These are phyloP conservation scores for Oreocharis arfaki DNA, from an alignment of 2,113 vertebrate genomes.

Conservation along the genomic window DNA sequence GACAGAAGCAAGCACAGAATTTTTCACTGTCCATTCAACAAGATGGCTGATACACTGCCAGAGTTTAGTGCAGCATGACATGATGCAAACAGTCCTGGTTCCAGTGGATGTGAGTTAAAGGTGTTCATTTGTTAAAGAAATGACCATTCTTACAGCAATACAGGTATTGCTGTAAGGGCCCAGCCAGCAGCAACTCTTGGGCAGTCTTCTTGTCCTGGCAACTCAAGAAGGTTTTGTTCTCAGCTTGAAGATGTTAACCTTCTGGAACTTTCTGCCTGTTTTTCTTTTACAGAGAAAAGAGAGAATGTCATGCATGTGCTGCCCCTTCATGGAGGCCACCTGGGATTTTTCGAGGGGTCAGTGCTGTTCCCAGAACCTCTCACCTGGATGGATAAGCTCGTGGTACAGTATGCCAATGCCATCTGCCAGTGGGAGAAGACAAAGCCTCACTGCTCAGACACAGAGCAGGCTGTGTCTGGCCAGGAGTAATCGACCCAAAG, in stretches of 20 bases:
- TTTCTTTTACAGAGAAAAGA: conserved; percentile 81
- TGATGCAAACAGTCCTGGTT: background rate
- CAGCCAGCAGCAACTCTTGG: background rate
- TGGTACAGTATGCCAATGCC: conserved; percentile 90
- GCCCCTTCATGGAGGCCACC: conserved; percentile 93
- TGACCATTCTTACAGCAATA: background rate
- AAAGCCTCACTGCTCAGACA: conserved; percentile 86
- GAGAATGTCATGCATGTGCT: conserved; percentile 92
- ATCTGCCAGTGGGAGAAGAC: conserved; percentile 96
- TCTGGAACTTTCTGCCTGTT: background rate
- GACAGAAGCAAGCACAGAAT: background rate
- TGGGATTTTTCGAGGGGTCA: conserved; percentile 98
- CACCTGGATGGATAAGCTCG: conserved; percentile 99
- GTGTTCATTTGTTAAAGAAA: background rate
- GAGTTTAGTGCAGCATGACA: background rate
- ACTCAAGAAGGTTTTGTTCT: background rate
- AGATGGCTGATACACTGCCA: background rate
- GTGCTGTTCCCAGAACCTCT: conserved; percentile 95
- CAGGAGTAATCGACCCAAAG: conserved; percentile 63
- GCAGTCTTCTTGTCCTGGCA: background rate
- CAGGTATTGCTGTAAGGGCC: background rate
- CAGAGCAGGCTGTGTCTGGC: conserved; percentile 67
- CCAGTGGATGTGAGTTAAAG: background rate
- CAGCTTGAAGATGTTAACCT: background rate
- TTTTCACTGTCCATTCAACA: background rate